Evolutionary conservation across 2,888 invertebrate genomes (phyloP), one percentile per base, ranked within the genome.

Genomic region (Chaitophorus viminalis): DNA sequence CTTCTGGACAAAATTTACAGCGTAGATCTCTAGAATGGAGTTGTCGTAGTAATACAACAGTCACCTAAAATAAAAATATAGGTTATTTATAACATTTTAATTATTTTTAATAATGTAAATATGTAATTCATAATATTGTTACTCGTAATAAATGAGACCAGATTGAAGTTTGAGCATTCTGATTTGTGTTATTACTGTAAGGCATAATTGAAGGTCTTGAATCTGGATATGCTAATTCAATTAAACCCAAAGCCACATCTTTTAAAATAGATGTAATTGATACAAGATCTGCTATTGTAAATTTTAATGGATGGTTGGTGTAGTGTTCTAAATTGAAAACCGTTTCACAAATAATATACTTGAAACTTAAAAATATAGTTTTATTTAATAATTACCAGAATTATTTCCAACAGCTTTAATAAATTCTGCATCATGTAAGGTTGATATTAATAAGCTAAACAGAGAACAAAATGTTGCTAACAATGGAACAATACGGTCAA

Each of bases 11-110:
- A 91, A 96, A 96, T 81, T 94, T 94, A 82, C 96, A 93, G 46
- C 99, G 94, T 46, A 95, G 93, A 92, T 99, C 98, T 36, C 99
- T 93, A 29, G 95, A 95, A 92, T 98, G 95, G 89, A 99, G 92
- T 90, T 95, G 95, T 88, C 95, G 94, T 9, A 98, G 92, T 25
- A 97, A 92, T n/a, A 94, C 93, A 5, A 96, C 95, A 70, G 94
- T 94, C 89, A 94, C 93, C 94, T 94, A 90, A 2, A 89, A 90
- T 83, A 46, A 31, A 65, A 84, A 84, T 18, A 72, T 33, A 3
- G 2, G 17, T 21, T 36, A 74, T 33, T 72, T 21, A 11, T 74
- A 36, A 36, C 5, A 25, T 36, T 21, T 14, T 74, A 46, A 11
- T 46, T 46, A 46, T 46, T 21, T 36, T 68, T 70, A 60, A 21